Evolutionary conservation across 2,888 invertebrate species (phyloP).

Genomic region (Perizoma flavofasciatum): DNA sequence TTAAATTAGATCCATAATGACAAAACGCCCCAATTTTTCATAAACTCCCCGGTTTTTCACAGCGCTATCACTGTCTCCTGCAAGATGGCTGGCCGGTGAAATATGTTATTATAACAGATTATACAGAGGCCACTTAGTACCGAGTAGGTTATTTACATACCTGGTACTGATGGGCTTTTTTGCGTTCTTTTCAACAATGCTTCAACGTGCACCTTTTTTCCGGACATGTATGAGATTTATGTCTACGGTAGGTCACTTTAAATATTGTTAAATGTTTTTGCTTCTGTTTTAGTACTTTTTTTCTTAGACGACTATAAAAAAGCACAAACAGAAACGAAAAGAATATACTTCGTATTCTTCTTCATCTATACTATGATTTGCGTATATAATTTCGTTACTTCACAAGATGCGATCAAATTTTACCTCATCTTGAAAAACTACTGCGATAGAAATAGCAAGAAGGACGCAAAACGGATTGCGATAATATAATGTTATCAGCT

Average conservation of each 20-base stretch:
- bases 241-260: background rate
- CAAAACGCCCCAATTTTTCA: slow-evolving; percentile 28
- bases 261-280: background rate
- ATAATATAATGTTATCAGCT: no score
- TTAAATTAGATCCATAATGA: slow-evolving; percentile 29
- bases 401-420: no score
- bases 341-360: no score
- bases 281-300: no score
- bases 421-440: no score
- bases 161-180: slow-evolving; percentile 25
- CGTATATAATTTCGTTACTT: no score
- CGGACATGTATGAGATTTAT: slow-evolving; percentile 17
- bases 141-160: slow-evolving; percentile 35
- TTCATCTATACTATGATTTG: no score
- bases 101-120: slow-evolving; percentile 59
- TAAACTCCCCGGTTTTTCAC: slow-evolving; percentile 53
- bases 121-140: slow-evolving; percentile 53
- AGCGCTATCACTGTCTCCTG: slow-evolving; percentile 59
- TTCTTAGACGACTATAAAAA: no score
- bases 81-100: slow-evolving; percentile 64
- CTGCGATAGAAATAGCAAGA: no score
- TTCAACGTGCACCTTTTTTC: slow-evolving; percentile 8
- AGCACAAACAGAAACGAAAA: no score
- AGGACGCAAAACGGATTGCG: no score
- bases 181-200: slow-evolving; percentile 20